phyloP scores from a whole-genome alignment of 2,888 invertebrate species.

The Oithona nana region DNA sequence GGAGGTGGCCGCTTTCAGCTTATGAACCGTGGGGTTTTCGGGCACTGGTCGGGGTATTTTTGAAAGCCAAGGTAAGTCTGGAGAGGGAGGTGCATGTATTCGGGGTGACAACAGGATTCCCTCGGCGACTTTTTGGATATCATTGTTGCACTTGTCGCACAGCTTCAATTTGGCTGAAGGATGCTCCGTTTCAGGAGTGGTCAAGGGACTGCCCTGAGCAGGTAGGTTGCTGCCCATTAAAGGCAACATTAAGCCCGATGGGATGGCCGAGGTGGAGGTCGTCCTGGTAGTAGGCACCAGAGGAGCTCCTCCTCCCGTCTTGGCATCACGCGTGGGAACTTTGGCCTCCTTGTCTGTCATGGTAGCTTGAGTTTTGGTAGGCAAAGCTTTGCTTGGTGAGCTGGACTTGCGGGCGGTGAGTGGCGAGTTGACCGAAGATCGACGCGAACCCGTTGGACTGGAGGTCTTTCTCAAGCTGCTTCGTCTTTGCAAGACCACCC shows the following conservation, averaged over 20 bases:
- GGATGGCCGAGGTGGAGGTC: background rate
- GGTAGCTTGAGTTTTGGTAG: background rate
- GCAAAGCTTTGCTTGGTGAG: background rate
- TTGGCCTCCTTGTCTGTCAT: conserved; percentile 1
- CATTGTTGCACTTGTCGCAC: conserved; percentile 16
- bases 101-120: background rate
- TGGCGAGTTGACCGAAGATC: conserved; percentile 12
- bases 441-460: conserved; percentile 2
- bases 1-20: conserved; percentile 14
- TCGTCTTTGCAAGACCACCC: background rate
- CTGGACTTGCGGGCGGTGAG: background rate
- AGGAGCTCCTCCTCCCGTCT: conserved; percentile 1
- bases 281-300: background rate
- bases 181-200: conserved; percentile 12
- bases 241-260: background rate
- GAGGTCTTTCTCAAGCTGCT: background rate
- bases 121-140: conserved; percentile 16
- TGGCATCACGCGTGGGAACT: conserved; percentile 1
- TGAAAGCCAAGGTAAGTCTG: conserved; percentile 5
- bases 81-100: background rate
- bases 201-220: conserved; percentile 11
- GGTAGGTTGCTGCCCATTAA: background rate
- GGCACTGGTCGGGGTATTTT: conserved; percentile 16
- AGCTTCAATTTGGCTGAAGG: conserved; percentile 6
- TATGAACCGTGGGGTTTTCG: conserved; percentile 7